Percentiles rank a stretch among this genome's conserved stretches.
Conservation (phyloP, 64 coral and sea anemone genomes). For the Hydrozoanthus tunicans region DNA sequence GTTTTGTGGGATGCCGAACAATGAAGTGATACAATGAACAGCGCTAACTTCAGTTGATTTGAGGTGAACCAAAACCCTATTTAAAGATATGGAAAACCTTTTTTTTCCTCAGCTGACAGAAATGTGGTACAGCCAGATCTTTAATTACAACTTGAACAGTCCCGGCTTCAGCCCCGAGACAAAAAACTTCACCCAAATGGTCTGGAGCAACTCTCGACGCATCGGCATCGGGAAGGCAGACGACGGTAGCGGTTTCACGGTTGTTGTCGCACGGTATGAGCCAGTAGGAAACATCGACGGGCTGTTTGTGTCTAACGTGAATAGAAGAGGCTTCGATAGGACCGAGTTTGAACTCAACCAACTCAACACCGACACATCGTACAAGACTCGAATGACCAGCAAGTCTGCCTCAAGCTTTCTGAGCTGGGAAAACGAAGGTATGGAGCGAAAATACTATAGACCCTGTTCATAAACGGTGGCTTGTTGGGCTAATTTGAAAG, state of each 20-base stretch:
- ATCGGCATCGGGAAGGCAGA: slow-evolving; percentile 78
- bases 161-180: slow-evolving; percentile 85
- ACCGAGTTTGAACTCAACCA: slow-evolving; percentile 59
- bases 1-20: too few relatives aligned
- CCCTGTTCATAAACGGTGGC: too few relatives aligned
- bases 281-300: slow-evolving; percentile 93
- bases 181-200: slow-evolving; percentile 90
- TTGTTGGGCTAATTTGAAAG: too few relatives aligned
- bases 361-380: slow-evolving; percentile 57
- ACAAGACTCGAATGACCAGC: slow-evolving; percentile 62
- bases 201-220: slow-evolving; percentile 78
- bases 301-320: slow-evolving; percentile 87
- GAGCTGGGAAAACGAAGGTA: slow-evolving; percentile 94
- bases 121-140: slow-evolving; percentile 90
- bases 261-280: slow-evolving; percentile 90
- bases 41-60: too few relatives aligned
- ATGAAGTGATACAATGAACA: too few relatives aligned
- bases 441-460: not conserved
- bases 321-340: slow-evolving; percentile 68
- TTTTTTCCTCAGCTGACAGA: slow-evolving; percentile 63
- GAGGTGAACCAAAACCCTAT: not conserved
- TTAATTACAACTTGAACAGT: slow-evolving; percentile 84
- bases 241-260: slow-evolving; percentile 65
- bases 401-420: slow-evolving; percentile 70
- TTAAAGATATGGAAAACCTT: too few relatives aligned